Evolutionary conservation across 2,888 invertebrate genomes (phyloP), one percentile per base, ranked within the genome.

Genomic region (Lacanobia wlatinum): DNA sequence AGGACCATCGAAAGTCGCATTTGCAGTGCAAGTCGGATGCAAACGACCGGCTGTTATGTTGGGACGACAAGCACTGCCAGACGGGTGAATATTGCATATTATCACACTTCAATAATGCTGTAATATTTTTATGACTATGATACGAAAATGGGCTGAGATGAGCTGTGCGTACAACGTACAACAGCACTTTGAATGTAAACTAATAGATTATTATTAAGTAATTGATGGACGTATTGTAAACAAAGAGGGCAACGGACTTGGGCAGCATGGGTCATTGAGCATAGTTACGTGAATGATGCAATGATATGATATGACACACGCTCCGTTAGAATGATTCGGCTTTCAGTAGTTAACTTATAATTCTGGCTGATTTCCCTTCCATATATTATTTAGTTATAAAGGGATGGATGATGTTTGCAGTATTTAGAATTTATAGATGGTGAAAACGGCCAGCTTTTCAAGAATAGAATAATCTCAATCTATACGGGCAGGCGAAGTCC

Each of bases 1-100:
- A 92, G 61, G 92, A 92, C 76, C 90, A 87, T 78, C 87, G 90
- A 55, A 90, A 88, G 77, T 77, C 89, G 4, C 84, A 86, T 52
- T 58, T 66, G 61, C 92, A 92, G 82, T 96, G 95, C 66, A 95
- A 94, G 2, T 87, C 92, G 3, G 95, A 94, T 78, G 87, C 92
- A 40, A 91, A 91, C 69, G 96, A 96, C 23, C 95, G 96, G 16
- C 93, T 96, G 70, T 96, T 98, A 46, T 99, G 99, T 93, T 99
- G 99, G 99, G 98, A 97, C 91, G 97, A 97, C 84, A 96, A 97
- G 66, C 94, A 97, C 89, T 99, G 98, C 89, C 98, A 98, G 93
- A 97, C 97, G 95, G 93, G 97, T 97, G 87, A 94, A 81, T 80
- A 34, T 56, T 59, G 38, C 16, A 56, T 43, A 48, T 18, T 16